A percentile compares a stretch with the other conserved stretches of the same genome.
Conservation (phyloP, 2,797 vertebrate genomes). For the Tangara arthus region DNA sequence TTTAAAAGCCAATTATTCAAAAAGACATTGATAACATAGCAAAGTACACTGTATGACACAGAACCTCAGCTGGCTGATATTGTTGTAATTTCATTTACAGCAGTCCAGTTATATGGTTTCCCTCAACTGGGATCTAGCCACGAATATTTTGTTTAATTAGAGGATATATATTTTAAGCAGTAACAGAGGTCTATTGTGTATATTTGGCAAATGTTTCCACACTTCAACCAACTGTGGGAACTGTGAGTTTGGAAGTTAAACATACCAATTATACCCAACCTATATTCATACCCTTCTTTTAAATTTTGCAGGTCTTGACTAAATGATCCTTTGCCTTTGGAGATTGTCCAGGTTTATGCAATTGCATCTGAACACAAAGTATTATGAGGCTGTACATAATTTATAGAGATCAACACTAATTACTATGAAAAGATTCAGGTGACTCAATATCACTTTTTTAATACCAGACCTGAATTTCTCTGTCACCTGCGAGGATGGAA, state of each 20-base stretch:
- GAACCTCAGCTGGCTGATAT: background rate
- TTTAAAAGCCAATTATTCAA: background rate
- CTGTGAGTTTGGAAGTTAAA: background rate
- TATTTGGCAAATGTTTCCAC: conserved; percentile 12
- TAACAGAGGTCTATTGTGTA: background rate
- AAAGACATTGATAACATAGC: conserved; percentile 36
- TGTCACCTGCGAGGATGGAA: background rate
- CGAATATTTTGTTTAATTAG: background rate
- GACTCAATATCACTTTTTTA: background rate
- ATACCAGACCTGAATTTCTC: background rate
- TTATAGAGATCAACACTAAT: background rate
- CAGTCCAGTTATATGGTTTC: background rate
- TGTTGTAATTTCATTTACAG: background rate
- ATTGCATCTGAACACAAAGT: background rate
- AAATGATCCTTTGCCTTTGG: background rate
- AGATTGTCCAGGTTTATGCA: background rate
- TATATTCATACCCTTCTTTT: background rate
- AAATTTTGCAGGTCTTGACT: background rate
- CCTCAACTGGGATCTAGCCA: background rate
- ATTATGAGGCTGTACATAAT: background rate
- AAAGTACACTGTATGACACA: background rate
- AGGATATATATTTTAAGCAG: conserved; percentile 4
- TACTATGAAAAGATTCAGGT: conserved; percentile 1
- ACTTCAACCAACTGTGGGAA: background rate
- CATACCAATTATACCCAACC: background rate